phyloP scores from a whole-genome alignment of 2,113 vertebrate species.

The Amblyopsis rosae region DNA sequence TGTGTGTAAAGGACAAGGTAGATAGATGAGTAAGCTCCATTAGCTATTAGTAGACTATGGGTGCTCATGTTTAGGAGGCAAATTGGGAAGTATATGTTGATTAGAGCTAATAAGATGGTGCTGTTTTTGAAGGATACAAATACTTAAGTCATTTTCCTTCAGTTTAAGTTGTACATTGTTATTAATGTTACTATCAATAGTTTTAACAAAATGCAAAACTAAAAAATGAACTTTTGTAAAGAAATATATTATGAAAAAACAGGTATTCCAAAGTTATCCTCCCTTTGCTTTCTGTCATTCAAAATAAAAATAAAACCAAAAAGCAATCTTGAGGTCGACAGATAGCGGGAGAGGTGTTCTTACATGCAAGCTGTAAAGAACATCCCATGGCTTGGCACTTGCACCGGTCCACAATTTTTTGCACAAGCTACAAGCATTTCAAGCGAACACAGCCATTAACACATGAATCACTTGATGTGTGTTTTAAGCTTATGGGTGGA shows the following conservation, averaged over 20 bases:
- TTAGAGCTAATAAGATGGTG: constrained; percentile 70
- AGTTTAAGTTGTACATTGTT: constrained; percentile 78
- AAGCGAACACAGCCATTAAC: constrained; percentile 63
- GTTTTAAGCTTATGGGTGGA: constrained; percentile 46
- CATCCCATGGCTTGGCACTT: constrained; percentile 75
- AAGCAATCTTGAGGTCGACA: constrained; percentile 80
- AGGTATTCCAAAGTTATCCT: constrained; percentile 83
- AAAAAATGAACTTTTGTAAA: constrained; percentile 78
- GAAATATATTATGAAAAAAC: constrained; percentile 75
- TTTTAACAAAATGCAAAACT: constrained; percentile 82
- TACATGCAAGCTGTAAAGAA: constrained; percentile 77
- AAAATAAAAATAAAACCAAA: constrained; percentile 72
- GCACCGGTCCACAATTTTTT: constrained; percentile 77
- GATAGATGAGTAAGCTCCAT: constrained; percentile 45
- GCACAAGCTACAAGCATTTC: constrained; percentile 75
- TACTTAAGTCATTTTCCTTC: constrained; percentile 80
- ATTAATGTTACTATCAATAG: constrained; percentile 80
- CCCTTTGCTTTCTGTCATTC: constrained; percentile 79
- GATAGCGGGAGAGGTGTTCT: constrained; percentile 74
- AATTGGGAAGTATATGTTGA: constrained; percentile 64
- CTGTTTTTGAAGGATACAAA: constrained; percentile 75
- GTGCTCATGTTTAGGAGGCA: constrained; percentile 54
- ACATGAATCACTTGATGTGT: constrained; percentile 56
- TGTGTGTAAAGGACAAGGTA: constrained; percentile 50
- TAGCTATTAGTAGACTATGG: constrained; percentile 40